These are phyloP conservation scores for Caenorhabditis auriculariae DNA, from an alignment of 2,888 invertebrate species.

Conservation along the genomic window DNA sequence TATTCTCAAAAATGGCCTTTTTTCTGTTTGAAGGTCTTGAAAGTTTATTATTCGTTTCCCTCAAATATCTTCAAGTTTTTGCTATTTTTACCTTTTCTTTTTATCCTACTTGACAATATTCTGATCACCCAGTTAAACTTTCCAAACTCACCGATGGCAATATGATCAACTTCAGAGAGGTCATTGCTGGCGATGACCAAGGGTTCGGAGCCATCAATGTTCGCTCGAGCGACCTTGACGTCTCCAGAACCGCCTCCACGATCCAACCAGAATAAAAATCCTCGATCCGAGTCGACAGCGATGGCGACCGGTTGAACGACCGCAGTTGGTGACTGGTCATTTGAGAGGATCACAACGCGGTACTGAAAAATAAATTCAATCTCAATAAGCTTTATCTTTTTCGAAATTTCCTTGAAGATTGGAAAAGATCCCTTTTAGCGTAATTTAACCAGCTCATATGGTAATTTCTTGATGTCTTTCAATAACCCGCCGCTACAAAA, in stretches of 20 bases:
- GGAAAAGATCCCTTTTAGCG: too few species aligned
- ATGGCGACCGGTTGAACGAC: slow-evolving; percentile 85
- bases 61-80: too few species aligned
- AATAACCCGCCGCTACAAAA: too few species aligned
- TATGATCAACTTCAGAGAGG: slow-evolving; percentile 71
- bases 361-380: slow-evolving; percentile 67
- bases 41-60: too few species aligned
- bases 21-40: too few species aligned
- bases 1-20: too few species aligned
- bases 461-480: too few species aligned
- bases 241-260: slow-evolving; percentile 75
- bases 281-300: slow-evolving; percentile 87
- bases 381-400: neutral
- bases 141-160: slow-evolving; percentile 69
- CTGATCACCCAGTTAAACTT: too few species aligned
- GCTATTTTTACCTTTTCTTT: too few species aligned
- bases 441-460: too few species aligned
- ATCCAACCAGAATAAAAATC: slow-evolving; percentile 93
- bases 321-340: slow-evolving; percentile 78
- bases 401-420: too few species aligned
- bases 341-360: slow-evolving; percentile 82
- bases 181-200: slow-evolving; percentile 66
- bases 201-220: slow-evolving; percentile 83
- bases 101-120: too few species aligned
- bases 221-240: slow-evolving; percentile 73